Conservation (phyloP, 2,797 vertebrate species). For the Hippoglossus hippoglossus region DNA sequence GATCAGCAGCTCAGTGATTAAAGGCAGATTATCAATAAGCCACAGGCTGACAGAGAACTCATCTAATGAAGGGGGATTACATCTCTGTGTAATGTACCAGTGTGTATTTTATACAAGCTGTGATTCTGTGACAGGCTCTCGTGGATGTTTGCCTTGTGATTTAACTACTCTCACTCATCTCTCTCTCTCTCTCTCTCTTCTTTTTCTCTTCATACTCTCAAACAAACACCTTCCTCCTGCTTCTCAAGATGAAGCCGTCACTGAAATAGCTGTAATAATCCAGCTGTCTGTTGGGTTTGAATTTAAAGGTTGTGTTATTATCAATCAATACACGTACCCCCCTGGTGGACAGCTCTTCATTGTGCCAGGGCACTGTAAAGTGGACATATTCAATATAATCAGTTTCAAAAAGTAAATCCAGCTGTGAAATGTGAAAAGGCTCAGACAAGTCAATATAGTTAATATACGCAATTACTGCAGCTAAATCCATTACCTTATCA, state of each 20-base stretch:
- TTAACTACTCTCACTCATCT: neutral
- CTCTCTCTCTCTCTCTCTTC: constrained; percentile 5
- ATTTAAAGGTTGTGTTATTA: constrained; percentile 25
- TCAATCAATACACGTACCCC: constrained; percentile 20
- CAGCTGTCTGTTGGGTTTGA: constrained; percentile 30
- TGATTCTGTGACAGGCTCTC: constrained; percentile 44
- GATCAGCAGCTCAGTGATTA: constrained; percentile 8
- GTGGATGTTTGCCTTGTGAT: constrained; percentile 60
- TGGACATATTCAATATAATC: neutral
- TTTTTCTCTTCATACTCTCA: constrained; percentile 29
- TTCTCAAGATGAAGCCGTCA: constrained; percentile 18
- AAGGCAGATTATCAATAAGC: neutral
- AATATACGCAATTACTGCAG: neutral
- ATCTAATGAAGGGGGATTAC: constrained; percentile 24
- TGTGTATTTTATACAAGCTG: constrained; percentile 59
- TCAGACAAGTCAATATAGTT: neutral
- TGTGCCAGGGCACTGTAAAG: neutral
- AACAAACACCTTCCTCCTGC: constrained; percentile 20
- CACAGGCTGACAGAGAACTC: constrained; percentile 1
- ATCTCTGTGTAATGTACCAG: constrained; percentile 52
- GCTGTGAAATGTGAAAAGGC: neutral
- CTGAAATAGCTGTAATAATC: constrained; percentile 29
- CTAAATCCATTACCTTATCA: neutral
- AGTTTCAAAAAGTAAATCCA: neutral
- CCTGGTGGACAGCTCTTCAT: constrained; percentile 7